Base-by-base conservation (phyloP, 2,888 invertebrate genomes). In the Diadromus collaris region DNA sequence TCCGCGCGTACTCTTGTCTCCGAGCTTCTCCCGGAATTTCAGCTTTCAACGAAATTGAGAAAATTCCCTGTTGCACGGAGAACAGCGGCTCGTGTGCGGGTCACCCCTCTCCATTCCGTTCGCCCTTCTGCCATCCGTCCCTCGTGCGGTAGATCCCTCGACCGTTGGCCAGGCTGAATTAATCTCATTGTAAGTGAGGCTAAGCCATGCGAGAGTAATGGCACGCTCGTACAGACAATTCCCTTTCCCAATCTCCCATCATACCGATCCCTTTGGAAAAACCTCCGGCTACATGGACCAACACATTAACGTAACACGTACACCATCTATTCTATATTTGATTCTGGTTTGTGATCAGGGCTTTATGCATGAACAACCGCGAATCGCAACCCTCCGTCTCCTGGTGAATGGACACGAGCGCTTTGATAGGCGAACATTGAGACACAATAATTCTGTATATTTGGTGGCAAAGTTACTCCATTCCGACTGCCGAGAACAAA, bases 401-500 rank as follows among this genome's bases (percentile, higher is more conserved):
- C 56, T 44, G 68, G 44, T 70, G 74, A 82, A 80, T 80, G 78
- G 32, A 44, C 19, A 51, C 29, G 34, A 64, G 29, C 29, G 54
- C 10, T n/a, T 6, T 6, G 38, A 24, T 24, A 34, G 10, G 6
- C 7, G 16, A 32, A 38, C 46, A 46, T 10, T 38, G 13, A 38
- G 46, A 38, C 63, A 58, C 67, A 76, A 78, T 58, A 76, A 68
- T 29, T 64, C 51, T 41, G 48, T 63, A 48, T 65, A 61, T 78
- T 68, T 65, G 54, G 70, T 76, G 67, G 64, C 38, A 63, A 73
- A 65, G 83, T 84, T 84, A 85, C 84, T 85, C 85, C 84, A 86
- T 88, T 85, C 86, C 84, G 77, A 41, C 64, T 68, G 72, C 60
- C 75, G 78, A 72, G 76, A 73, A 82, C 83, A 84, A 85, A 83